Conservation (phyloP, 2,113 vertebrate genomes). For the Bubo blakistoni region DNA sequence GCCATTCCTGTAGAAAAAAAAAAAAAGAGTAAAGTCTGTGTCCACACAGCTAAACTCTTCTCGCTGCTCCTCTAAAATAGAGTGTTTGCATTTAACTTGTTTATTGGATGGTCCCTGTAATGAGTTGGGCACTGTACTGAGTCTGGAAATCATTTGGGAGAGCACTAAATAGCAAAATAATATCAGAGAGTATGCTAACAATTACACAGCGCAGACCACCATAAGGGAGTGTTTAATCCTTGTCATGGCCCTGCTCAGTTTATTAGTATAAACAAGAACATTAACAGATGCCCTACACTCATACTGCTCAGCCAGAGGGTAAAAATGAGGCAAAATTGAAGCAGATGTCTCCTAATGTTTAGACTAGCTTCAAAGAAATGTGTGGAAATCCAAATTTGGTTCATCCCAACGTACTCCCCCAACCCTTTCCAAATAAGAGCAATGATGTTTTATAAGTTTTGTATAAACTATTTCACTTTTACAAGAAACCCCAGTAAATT, state of each 20-base stretch:
- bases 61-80: neutral
- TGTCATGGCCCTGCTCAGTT: neutral
- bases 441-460: neutral
- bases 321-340: neutral
- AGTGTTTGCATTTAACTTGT: neutral
- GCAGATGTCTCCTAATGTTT: neutral
- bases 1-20: neutral
- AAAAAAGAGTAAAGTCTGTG: neutral
- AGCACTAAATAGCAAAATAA: neutral
- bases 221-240: neutral
- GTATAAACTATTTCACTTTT: neutral
- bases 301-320: neutral
- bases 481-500: neutral
- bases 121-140: neutral
- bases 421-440: neutral
- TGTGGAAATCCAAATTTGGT: neutral
- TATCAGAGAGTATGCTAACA: neutral
- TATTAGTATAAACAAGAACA: neutral
- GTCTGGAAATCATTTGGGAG: neutral
- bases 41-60: neutral
- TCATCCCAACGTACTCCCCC: neutral
- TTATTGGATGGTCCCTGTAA: neutral
- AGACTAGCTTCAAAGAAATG: neutral
- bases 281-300: neutral
- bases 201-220: neutral